phyloP scores from a whole-genome alignment of 2,797 vertebrate genomes.

The Botia kubotai region DNA sequence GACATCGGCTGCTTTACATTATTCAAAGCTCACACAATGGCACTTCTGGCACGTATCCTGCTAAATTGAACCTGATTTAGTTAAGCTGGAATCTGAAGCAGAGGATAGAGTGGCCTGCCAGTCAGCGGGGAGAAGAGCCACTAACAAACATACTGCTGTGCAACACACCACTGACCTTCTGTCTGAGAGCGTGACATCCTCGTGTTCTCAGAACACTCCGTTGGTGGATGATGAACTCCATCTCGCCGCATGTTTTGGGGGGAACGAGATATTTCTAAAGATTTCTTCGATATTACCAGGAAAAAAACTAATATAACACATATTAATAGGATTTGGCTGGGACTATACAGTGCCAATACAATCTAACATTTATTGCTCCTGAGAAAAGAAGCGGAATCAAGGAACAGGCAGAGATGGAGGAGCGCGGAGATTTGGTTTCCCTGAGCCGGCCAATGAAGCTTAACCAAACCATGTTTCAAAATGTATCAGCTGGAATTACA shows the following conservation, averaged over 20 bases:
- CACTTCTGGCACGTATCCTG: conserved; percentile 53
- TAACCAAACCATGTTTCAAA: conserved; percentile 55
- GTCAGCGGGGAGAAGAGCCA: conserved; percentile 10
- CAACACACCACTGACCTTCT: conserved; percentile 31
- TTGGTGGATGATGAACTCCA: conserved; percentile 11
- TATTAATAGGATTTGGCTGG: conserved; percentile 43
- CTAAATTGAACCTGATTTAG: conserved; percentile 58
- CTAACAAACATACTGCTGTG: conserved; percentile 27
- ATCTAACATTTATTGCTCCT: conserved; percentile 48
- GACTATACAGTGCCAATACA: conserved; percentile 43
- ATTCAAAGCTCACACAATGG: conserved; percentile 55
- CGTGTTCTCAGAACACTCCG: conserved; percentile 12
- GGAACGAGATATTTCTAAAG: conserved; percentile 23
- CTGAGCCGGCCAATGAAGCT: conserved; percentile 43
- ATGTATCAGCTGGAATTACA: conserved; percentile 57
- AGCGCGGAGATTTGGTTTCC: conserved; percentile 35
- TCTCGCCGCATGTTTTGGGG: not conserved
- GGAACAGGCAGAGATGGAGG: conserved; percentile 17
- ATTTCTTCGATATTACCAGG: conserved; percentile 14
- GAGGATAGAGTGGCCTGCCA: conserved; percentile 43
- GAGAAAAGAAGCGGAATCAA: conserved; percentile 37
- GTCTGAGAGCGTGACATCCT: not conserved
- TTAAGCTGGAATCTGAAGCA: conserved; percentile 48
- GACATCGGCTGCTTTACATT: conserved; percentile 59
- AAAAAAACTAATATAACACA: conserved; percentile 50